Conservation (phyloP, 2,797 vertebrate species). For the Cryptoprocta ferox region DNA sequence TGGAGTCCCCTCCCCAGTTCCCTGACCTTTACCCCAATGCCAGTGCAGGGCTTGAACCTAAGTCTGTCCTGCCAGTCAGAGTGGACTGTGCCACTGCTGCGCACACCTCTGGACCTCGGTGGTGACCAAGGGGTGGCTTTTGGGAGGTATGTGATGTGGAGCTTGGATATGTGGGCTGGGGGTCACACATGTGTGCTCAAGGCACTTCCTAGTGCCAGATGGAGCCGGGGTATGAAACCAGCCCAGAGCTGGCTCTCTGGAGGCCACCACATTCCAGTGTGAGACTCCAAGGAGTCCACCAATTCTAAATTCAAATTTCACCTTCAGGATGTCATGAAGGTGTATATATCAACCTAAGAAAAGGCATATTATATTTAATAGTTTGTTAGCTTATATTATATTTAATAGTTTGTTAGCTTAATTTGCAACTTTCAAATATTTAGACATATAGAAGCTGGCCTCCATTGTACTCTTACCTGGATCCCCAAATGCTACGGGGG, state of each 20-base stretch:
- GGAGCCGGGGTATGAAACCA: background rate
- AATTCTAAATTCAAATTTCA: background rate
- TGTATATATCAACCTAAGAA: background rate
- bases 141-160: background rate
- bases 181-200: background rate
- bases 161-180: background rate
- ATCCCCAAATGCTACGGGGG: background rate
- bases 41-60: too few relatives aligned
- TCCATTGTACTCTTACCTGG: background rate
- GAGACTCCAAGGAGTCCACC: background rate
- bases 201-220: background rate
- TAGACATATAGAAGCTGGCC: background rate
- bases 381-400: background rate
- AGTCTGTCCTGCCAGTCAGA: background rate
- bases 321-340: background rate
- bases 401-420: background rate
- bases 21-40: background rate
- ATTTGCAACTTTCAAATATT: background rate
- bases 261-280: background rate
- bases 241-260: background rate
- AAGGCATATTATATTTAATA: background rate
- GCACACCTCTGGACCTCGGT: background rate
- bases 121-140: background rate
- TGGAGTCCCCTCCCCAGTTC: background rate
- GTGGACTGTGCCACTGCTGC: background rate